phyloP scores from a whole-genome alignment of 2,113 vertebrate species.

The Sisor rabdophorus region DNA sequence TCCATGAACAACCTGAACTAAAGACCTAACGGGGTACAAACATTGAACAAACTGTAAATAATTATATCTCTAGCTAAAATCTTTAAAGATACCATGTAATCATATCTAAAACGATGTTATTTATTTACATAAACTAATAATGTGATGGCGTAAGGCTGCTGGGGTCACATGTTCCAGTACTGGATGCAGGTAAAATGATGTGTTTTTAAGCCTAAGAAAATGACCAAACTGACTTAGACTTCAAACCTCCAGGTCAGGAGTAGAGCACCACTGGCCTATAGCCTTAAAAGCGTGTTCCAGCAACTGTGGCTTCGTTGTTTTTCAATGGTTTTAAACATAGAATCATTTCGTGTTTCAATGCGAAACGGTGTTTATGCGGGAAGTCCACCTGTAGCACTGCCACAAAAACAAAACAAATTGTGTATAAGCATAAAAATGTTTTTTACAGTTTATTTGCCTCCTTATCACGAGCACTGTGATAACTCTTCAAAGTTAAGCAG shows the following conservation, averaged over 20 bases:
- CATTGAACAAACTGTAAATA: conserved; percentile 19
- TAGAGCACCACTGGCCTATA: not conserved
- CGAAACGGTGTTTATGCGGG: not conserved
- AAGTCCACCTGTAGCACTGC: not conserved
- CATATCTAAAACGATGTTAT: conserved; percentile 17
- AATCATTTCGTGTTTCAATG: conserved; percentile 8
- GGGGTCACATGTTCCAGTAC: not conserved
- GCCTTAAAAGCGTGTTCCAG: not conserved
- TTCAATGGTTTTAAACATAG: not conserved
- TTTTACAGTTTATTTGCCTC: conserved; percentile 10
- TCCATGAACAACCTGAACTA: conserved; percentile 17
- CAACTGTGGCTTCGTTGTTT: not conserved
- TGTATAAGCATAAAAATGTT: conserved; percentile 18
- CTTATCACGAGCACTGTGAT: conserved; percentile 6
- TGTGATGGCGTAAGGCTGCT: not conserved
- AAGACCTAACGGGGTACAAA: conserved; percentile 18
- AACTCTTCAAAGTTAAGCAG: conserved; percentile 5
- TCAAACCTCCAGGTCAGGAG: not conserved
- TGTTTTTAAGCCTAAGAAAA: not conserved
- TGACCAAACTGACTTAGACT: not conserved
- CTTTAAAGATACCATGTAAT: conserved; percentile 10
- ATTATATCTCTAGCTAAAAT: conserved; percentile 26
- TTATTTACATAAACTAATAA: conserved; percentile 32
- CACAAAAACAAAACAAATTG: conserved; percentile 7
- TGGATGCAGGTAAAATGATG: not conserved